Evolutionary conservation across 2,888 invertebrate species (phyloP), one percentile per base, ranked within the genome.

Genomic region (Luffia ferchaultella): DNA sequence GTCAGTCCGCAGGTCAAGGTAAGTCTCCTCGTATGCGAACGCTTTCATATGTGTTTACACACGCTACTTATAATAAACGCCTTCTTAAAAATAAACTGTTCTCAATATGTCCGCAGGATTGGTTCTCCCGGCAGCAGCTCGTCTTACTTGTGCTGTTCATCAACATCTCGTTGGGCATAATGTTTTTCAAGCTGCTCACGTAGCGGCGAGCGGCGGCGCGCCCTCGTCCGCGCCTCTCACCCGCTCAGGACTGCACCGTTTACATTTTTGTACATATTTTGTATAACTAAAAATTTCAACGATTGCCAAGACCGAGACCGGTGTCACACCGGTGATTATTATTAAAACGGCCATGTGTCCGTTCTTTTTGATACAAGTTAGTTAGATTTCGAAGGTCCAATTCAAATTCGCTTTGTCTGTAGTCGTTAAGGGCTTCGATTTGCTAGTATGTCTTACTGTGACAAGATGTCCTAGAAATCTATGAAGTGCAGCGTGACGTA

Each of bases 1-100:
- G 92, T 95, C 89, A 96, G 96, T 92, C 97, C 97, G 70, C 93
- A 95, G 88, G 94, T 97, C 64, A 95, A 96, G 93, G 97, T 97
- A 84, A 85, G 86, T 73, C 19, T 5, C 5, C n/a, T 16, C 45
- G n/a, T 18, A n/a, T n/a, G n/a, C n/a, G n/a, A n/a, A n/a, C n/a
- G 18, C 12, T 18, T 7, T 46, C 18, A 18, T 16, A 12, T 7
- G 16, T 46, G 18, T 43, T n/a, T 9, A 15, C 5, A 16, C 5
- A 15, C 16, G 16, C 43, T 43, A n/a, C 9, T 43, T n/a, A 15
- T 9, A 7, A 43, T n/a, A 43, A n/a, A 15, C 5, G 5, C 15
- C 15, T n/a, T n/a, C n/a, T n/a, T n/a, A n/a, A n/a, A n/a, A n/a
- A n/a, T n/a, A 40, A 9, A 9, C 9, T 40, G 9, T 40, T 7